phyloP scores from a whole-genome alignment of 2,888 invertebrate genomes.

The Mimumesa dahlbomi region DNA sequence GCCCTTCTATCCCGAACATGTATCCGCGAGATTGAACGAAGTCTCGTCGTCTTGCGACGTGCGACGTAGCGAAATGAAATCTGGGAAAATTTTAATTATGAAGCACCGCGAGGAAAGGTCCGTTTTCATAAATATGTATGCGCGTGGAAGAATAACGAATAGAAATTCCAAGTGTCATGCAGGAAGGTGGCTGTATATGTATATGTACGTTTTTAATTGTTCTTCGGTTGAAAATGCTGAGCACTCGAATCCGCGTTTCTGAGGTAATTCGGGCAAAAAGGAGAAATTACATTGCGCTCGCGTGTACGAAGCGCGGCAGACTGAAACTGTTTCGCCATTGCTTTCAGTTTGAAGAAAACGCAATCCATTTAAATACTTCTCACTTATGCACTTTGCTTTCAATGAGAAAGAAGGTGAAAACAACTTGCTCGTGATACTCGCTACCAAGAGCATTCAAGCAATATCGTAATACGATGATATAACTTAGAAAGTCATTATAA shows the following conservation, averaged over 20 bases:
- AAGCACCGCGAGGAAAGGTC: background rate
- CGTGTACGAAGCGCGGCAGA: background rate
- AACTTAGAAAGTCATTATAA: too few species aligned
- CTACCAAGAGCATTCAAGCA: too few species aligned
- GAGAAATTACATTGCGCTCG: background rate
- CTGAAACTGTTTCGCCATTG: background rate
- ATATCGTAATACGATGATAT: too few species aligned
- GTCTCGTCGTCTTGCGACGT: background rate
- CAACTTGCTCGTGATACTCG: too few species aligned
- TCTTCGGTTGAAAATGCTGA: too few species aligned
- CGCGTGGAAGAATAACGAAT: background rate
- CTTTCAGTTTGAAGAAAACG: background rate
- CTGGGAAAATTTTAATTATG: constrained; percentile 33
- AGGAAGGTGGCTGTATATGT: background rate
- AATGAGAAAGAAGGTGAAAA: background rate
- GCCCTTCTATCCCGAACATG: constrained; percentile 3
- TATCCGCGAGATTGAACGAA: constrained; percentile 30
- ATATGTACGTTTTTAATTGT: background rate
- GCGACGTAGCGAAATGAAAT: constrained; percentile 30
- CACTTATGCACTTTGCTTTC: background rate
- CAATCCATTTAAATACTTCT: background rate
- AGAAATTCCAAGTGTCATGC: background rate
- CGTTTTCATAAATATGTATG: constrained; percentile 1
- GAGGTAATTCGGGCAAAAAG: background rate
- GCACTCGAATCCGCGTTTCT: background rate